A percentile compares a stretch with the other conserved stretches of the same genome.
phyloP scores from a whole-genome alignment of 2,888 invertebrate genomes.

The Oegoconia quadripuncta region DNA sequence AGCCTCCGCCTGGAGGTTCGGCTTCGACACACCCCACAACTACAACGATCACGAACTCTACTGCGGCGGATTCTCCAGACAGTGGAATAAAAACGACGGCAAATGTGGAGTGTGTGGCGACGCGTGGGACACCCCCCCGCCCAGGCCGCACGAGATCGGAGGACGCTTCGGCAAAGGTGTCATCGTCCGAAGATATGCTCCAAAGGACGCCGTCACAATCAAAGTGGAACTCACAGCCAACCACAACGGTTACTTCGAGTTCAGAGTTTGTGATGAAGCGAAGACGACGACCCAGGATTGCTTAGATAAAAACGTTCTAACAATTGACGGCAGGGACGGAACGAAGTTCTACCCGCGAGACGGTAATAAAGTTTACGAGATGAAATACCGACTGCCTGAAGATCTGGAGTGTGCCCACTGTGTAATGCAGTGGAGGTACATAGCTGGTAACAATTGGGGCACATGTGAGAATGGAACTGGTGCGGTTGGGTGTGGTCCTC shows the following conservation, averaged over 20 bases:
- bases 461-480: constrained; percentile 85
- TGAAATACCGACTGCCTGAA: constrained; percentile 81
- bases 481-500: constrained; percentile 92
- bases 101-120: constrained; percentile 94
- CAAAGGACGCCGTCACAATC: constrained; percentile 83
- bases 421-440: constrained; percentile 92
- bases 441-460: constrained; percentile 93
- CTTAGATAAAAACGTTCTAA: constrained; percentile 84
- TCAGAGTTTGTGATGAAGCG: constrained; percentile 87
- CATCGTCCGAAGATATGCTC: constrained; percentile 87
- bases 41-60: constrained; percentile 94
- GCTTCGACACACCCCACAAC: constrained; percentile 92
- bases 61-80: constrained; percentile 92
- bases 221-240: constrained; percentile 92
- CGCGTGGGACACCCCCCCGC: constrained; percentile 85
- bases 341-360: constrained; percentile 86
- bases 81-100: constrained; percentile 89
- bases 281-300: constrained; percentile 86
- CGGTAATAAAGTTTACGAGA: constrained; percentile 89
- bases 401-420: constrained; percentile 88
- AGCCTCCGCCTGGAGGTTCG: constrained; percentile 93
- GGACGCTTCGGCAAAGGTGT: constrained; percentile 91
- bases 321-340: constrained; percentile 69
- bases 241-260: constrained; percentile 92
- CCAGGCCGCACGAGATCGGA: constrained; percentile 89